Percentiles rank a stretch among this genome's conserved stretches.
Conservation (phyloP, 1,140 invertebrate species). For the Pogonomyrmex californicus region DNA sequence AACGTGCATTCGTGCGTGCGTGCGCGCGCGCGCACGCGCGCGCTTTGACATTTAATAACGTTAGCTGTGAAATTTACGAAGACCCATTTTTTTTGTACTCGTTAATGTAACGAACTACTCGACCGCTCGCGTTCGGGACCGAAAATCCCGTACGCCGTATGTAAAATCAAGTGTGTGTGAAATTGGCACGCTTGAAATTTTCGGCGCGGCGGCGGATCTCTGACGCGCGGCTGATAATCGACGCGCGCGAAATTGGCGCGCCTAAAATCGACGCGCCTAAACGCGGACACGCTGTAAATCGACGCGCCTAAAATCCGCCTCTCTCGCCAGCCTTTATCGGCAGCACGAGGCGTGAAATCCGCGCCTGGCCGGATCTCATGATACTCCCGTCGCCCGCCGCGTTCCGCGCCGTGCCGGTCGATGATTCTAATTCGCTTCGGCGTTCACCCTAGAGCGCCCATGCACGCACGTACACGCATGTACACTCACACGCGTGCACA, state of each 20-base stretch:
- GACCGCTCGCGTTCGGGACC: not conserved
- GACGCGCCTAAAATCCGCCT: constrained; percentile 57
- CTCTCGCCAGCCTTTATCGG: constrained; percentile 54
- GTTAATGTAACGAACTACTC: constrained; percentile 57
- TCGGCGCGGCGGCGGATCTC: not conserved
- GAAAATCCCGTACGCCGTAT: not conserved
- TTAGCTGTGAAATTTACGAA: constrained; percentile 39
- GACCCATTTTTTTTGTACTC: constrained; percentile 20
- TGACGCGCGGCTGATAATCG: not conserved
- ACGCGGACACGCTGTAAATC: constrained; percentile 24
- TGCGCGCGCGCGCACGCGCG: not conserved
- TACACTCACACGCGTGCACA: not conserved
- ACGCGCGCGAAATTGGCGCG: constrained; percentile 10
- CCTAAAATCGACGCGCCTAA: not conserved
- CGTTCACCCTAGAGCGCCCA: constrained; percentile 38
- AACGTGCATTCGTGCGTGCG: not conserved
- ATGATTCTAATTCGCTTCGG: constrained; percentile 64
- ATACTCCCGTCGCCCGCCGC: constrained; percentile 10
- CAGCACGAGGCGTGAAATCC: constrained; percentile 45
- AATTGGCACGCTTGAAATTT: constrained; percentile 16
- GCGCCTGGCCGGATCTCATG: constrained; percentile 49
- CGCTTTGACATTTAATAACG: constrained; percentile 59
- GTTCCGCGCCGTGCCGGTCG: constrained; percentile 14
- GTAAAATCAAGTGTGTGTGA: not conserved
- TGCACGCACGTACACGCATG: not conserved